These are phyloP conservation scores for Equus przewalskii DNA, from an alignment of 2,113 vertebrate species.

Conservation along the genomic window DNA sequence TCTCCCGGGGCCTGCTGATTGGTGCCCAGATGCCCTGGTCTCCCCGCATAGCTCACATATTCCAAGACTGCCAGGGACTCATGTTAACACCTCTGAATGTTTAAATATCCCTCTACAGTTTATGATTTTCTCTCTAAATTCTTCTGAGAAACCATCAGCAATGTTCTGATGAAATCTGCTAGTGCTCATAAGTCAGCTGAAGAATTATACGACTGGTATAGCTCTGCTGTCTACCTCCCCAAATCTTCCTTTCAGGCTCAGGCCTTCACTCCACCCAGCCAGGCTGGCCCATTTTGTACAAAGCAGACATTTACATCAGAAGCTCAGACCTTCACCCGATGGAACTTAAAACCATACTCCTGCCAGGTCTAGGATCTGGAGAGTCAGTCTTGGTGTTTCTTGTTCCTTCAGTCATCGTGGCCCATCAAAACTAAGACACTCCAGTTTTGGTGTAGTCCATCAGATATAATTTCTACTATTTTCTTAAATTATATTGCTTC, in stretches of 20 bases:
- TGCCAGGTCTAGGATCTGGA: not conserved
- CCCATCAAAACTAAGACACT: not conserved
- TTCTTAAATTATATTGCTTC: not conserved
- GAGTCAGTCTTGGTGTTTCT: rapidly evolving
- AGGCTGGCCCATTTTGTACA: rapidly evolving
- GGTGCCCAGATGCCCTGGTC: rapidly evolving
- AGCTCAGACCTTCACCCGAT: too few relatives aligned
- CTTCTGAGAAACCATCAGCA: not conserved
- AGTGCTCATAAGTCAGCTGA: rapidly evolving
- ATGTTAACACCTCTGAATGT: not conserved
- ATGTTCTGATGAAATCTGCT: rapidly evolving
- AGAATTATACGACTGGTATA: rapidly evolving
- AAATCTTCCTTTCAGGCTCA: rapidly evolving
- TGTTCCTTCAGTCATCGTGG: rapidly evolving
- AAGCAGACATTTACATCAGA: not conserved
- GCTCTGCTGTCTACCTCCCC: not conserved
- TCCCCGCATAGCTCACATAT: rapidly evolving
- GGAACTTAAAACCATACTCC: not conserved
- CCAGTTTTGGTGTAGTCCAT: not conserved
- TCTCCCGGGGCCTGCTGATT: not conserved
- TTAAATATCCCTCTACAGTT: not conserved
- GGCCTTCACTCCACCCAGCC: rapidly evolving
- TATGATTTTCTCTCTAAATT: rapidly evolving
- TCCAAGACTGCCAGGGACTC: not conserved
- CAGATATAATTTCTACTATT: not conserved